Evolutionary conservation across 1,140 invertebrate species (phyloP).

Genomic region (Temnothorax curvispinosus): DNA sequence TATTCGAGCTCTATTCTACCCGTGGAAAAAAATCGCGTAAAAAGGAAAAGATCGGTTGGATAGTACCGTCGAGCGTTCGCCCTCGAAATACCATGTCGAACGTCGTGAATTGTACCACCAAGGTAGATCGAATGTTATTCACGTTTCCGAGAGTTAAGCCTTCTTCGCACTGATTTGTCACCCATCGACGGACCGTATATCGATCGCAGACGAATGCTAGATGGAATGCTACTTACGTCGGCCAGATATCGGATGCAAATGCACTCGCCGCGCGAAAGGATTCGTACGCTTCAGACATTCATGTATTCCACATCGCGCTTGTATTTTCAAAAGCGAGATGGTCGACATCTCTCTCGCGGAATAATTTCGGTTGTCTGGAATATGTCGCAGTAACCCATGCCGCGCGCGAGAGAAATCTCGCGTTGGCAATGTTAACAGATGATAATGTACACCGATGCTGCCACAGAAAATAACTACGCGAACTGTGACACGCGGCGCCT

Average conservation of each 20-base stretch:
- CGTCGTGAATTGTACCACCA: neutral
- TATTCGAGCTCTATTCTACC: neutral
- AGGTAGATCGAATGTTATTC: slow-evolving; percentile 37
- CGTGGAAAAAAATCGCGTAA: neutral
- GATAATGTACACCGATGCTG: slow-evolving; percentile 42
- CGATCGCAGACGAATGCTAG: slow-evolving; percentile 28
- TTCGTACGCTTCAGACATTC: slow-evolving; percentile 30
- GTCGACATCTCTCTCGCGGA: slow-evolving; percentile 25
- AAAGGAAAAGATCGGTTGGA: neutral
- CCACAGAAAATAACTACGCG: slow-evolving; percentile 33
- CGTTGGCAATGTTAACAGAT: slow-evolving; percentile 45
- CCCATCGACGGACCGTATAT: slow-evolving; percentile 35
- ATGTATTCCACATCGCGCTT: slow-evolving; percentile 42
- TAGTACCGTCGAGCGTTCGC: neutral
- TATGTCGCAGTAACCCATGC: slow-evolving; percentile 27
- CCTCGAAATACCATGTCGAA: slow-evolving; percentile 24
- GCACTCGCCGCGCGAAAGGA: slow-evolving; percentile 23
- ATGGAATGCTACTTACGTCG: slow-evolving; percentile 17
- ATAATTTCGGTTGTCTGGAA: slow-evolving; percentile 46
- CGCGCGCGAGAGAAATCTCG: slow-evolving; percentile 19
- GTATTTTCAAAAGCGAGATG: slow-evolving; percentile 51
- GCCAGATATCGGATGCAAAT: slow-evolving; percentile 45
- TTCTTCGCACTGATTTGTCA: slow-evolving; percentile 47
- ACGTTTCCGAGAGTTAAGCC: slow-evolving; percentile 30
- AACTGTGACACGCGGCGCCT: slow-evolving; percentile 9